phyloP scores from a whole-genome alignment of 1,140 invertebrate species.

The Hyposmocoma kahamanoa region DNA sequence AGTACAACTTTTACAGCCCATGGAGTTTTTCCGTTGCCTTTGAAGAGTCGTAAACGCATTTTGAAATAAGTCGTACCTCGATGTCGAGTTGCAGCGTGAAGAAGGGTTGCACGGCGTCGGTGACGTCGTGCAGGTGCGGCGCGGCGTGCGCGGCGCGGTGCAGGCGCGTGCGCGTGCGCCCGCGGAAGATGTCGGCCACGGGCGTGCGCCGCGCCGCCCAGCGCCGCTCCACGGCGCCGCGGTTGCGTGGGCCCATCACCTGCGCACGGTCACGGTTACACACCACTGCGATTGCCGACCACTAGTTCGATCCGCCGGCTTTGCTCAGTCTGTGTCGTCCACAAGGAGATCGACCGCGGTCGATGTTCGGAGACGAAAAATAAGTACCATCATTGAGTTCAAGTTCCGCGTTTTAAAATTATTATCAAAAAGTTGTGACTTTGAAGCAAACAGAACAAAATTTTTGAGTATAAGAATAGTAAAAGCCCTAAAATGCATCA shows the following conservation, averaged over 20 bases:
- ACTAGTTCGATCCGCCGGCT: too few relatives aligned
- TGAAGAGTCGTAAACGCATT: too few relatives aligned
- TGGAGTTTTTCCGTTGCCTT: too few relatives aligned
- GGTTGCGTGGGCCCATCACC: constrained; percentile 91
- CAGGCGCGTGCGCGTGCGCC: constrained; percentile 89
- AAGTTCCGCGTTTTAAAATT: too few relatives aligned
- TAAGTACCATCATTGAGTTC: constrained; percentile 8
- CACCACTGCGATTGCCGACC: not conserved
- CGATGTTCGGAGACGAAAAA: constrained; percentile 2
- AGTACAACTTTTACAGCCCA: too few relatives aligned
- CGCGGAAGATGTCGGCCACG: constrained; percentile 93
- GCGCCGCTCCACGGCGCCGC: constrained; percentile 87
- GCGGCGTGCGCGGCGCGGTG: constrained; percentile 74
- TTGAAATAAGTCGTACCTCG: constrained; percentile 78
- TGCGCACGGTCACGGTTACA: constrained; percentile 31
- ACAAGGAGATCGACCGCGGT: not conserved
- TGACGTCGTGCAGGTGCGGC: constrained; percentile 82
- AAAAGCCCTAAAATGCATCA: too few relatives aligned
- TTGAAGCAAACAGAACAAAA: too few relatives aligned
- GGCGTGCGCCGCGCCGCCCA: constrained; percentile 89
- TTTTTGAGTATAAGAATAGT: too few relatives aligned
- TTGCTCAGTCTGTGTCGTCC: constrained; percentile 1
- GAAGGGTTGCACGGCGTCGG: constrained; percentile 92
- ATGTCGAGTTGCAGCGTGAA: constrained; percentile 95
- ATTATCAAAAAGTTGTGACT: too few relatives aligned